These are phyloP conservation scores for Acrocephalus scirpaceus DNA, from an alignment of 2,797 vertebrate species.

Conservation along the genomic window DNA sequence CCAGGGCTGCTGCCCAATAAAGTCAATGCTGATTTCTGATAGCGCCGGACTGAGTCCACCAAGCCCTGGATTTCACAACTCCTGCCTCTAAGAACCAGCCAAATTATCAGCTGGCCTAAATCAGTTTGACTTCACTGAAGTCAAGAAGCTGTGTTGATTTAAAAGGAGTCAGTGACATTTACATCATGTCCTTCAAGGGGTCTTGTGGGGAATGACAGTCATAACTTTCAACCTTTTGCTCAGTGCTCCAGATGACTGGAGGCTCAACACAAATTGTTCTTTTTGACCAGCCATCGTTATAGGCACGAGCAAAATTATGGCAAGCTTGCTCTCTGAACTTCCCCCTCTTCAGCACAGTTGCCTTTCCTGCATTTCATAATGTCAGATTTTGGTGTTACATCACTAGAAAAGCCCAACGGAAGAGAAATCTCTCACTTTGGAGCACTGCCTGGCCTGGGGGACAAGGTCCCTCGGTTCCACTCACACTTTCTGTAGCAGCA, in stretches of 20 bases:
- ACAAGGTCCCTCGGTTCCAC: background rate
- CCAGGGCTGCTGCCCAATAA: background rate
- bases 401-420: background rate
- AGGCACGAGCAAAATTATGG: background rate
- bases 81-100: background rate
- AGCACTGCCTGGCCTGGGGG: background rate
- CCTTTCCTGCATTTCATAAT: background rate
- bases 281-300: background rate
- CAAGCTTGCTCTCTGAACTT: background rate
- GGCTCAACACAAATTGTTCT: background rate
- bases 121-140: background rate
- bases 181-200: slow-evolving; percentile 1
- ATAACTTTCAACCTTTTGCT: background rate
- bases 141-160: slow-evolving; percentile 27
- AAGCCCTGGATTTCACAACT: background rate
- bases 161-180: slow-evolving; percentile 16
- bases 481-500: background rate
- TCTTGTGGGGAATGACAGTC: background rate
- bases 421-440: background rate
- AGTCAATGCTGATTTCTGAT: slow-evolving; percentile 32
- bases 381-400: background rate
- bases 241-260: background rate
- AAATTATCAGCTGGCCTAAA: background rate
- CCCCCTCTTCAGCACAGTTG: background rate
- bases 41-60: background rate